Evolutionary conservation across 2,797 vertebrate species (phyloP).

Genomic region (Sebastes melanostomus): DNA sequence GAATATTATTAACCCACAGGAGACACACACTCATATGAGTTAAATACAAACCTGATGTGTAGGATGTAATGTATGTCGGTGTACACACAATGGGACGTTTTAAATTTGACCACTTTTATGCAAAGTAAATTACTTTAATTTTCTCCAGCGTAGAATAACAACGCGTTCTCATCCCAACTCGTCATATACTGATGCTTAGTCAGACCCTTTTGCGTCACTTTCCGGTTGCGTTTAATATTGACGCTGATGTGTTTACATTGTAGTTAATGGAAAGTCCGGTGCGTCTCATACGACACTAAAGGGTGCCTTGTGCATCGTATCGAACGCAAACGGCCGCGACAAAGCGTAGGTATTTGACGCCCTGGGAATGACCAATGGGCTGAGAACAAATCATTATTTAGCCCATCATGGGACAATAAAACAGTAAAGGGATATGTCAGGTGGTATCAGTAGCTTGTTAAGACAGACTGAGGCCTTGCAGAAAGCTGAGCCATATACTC

Average conservation of each 20-base stretch:
- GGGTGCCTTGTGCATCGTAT: neutral
- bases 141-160: neutral
- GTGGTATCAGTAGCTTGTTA: neutral
- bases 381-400: neutral
- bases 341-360: no score
- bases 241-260: no score
- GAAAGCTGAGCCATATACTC: neutral
- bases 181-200: no score
- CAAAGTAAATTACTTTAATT: neutral
- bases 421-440: neutral
- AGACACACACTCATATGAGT: neutral
- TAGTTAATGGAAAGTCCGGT: no score
- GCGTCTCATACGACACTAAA: no score
- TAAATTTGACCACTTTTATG: neutral
- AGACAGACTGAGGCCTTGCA: neutral
- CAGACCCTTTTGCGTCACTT: no score
- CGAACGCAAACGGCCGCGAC: neutral
- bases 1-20: conserved; percentile 21
- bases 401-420: neutral
- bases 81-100: neutral
- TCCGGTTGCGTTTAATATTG: no score
- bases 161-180: no score
- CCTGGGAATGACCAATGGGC: no score
- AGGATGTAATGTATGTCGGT: neutral
- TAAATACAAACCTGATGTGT: conserved; percentile 37